phyloP scores from a whole-genome alignment of 2,113 vertebrate species.

The Egretta garzetta region DNA sequence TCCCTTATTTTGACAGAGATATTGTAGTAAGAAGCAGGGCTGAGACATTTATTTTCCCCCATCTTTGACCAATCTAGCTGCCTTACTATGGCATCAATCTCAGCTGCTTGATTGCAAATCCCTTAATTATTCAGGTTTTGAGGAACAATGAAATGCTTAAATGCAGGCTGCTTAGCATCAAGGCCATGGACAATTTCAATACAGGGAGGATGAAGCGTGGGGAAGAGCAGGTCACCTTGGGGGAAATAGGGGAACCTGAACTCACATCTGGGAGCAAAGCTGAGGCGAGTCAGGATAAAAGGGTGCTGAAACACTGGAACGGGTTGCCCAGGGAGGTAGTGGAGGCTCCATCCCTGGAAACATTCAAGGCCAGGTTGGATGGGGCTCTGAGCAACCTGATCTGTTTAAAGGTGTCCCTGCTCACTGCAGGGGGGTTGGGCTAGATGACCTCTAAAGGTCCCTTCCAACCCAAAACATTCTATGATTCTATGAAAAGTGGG shows the following conservation, averaged over 20 bases:
- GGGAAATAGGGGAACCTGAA: not conserved
- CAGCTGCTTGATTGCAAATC: not conserved
- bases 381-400: too few relatives aligned
- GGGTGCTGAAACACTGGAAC: too few relatives aligned
- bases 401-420: too few relatives aligned
- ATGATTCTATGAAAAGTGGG: too few relatives aligned
- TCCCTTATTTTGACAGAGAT: not conserved
- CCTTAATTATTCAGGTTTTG: not conserved
- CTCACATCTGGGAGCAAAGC: not conserved
- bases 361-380: too few relatives aligned
- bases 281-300: not conserved
- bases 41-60: not conserved
- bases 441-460: too few relatives aligned
- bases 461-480: too few relatives aligned
- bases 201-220: not conserved
- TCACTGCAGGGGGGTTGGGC: too few relatives aligned
- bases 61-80: not conserved
- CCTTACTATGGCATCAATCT: not conserved
- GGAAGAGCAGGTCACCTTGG: accelerated
- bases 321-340: too few relatives aligned
- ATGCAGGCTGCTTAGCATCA: not conserved
- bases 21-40: not conserved
- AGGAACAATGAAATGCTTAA: not conserved
- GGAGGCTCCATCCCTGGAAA: too few relatives aligned
- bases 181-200: not conserved